These are phyloP conservation scores for Xyrauchen texanus DNA, from an alignment of 2,113 vertebrate species.

Conservation along the genomic window DNA sequence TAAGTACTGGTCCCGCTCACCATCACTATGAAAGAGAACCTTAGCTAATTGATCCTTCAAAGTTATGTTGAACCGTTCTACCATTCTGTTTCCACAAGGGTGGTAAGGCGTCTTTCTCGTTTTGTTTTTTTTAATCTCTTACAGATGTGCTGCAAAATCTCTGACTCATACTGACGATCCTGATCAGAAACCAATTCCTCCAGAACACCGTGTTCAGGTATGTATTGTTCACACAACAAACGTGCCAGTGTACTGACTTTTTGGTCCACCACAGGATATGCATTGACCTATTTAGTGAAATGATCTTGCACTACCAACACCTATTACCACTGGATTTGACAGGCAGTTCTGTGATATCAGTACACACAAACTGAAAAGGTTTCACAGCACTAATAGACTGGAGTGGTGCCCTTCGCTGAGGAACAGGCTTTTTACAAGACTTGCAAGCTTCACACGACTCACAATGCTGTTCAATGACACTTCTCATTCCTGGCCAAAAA, in stretches of 20 bases:
- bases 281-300: background rate
- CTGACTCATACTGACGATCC: too few relatives aligned
- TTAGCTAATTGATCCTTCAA: background rate
- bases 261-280: background rate
- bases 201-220: too few relatives aligned
- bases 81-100: background rate
- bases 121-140: background rate
- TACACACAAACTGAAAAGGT: background rate
- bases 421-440: background rate
- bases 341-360: background rate
- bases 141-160: too few relatives aligned
- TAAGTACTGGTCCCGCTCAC: background rate
- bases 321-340: background rate
- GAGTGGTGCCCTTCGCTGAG: background rate
- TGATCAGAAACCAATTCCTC: background rate
- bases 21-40: background rate
- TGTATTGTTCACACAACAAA: background rate
- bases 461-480: background rate
- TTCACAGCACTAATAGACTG: background rate
- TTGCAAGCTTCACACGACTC: background rate
- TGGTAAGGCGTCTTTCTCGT: background rate
- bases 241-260: background rate
- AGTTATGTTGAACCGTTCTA: background rate
- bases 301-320: background rate
- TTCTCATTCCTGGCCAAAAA: background rate